Base-by-base conservation (phyloP, 2,888 invertebrate genomes). In the Pyrochroa serraticornis region DNA sequence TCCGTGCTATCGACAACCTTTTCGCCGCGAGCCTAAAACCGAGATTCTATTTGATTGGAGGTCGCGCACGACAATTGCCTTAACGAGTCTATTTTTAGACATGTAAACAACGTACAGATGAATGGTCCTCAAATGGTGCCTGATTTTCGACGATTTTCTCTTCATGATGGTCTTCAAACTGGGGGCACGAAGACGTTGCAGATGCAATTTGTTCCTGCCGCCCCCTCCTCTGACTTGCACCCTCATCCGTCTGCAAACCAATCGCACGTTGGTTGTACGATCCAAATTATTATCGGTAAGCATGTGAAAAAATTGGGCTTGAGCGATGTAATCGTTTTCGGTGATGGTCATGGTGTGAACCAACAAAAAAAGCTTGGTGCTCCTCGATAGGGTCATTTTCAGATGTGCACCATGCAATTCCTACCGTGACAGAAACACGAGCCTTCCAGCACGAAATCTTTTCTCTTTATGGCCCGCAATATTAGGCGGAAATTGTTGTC, bases 281-380 rank as follows among this genome's bases (percentile, higher is more conserved):
- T 52, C 59, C 42, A 67, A 43, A 46, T 66, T 62, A 8, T 57
- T 66, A 30, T 64, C 63, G 35, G 70, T 66, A 44, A 78, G 68
- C 33, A 79, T 69, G 62, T 81, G 81, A 57, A 79, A 77, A 69
- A 80, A 81, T 62, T 80, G 77, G 41, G 80, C 80, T 63, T 76
- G 74, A 52, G 81, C 72, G 50, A 79, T 76, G 67, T 75, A 76
- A 65, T 78, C 78, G 62, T 71, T 72, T 60, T 80, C 77, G 44
- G 78, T 76, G 64, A 81, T 74, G 31, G 79, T 80, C 73, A 82
- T 75, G 49, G 81, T 81, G 70, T 81, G 80, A 56, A 82, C 75
- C 65, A 81, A 66, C 58, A 79, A 65, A 66, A 72, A 77, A 66
- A 76, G 68, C 36, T 68, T 69, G 60, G 46, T 56, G 50, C 60